A percentile compares a stretch with the other conserved stretches of the same genome.
Evolutionary conservation across 2,113 vertebrate species (phyloP).

Genomic region (Phalacrocorax pelagicus): DNA sequence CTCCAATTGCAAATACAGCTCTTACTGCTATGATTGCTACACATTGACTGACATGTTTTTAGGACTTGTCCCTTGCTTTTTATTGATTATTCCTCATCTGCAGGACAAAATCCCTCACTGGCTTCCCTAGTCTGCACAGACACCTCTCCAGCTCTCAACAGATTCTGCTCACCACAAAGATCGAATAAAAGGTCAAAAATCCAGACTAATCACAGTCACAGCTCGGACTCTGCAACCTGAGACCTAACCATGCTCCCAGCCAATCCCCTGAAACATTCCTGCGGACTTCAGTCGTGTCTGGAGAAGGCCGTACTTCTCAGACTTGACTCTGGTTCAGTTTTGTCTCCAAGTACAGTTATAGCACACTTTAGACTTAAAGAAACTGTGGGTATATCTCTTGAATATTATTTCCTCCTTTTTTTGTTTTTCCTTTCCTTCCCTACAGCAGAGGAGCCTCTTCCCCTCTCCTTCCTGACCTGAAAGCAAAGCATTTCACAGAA

Average conservation of each 20-base stretch:
- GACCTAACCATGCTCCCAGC: not conserved
- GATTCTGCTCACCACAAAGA: not conserved
- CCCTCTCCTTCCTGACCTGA: not conserved
- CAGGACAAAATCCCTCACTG: not conserved
- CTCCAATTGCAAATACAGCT: not conserved
- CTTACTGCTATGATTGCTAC: not conserved
- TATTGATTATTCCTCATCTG: not conserved
- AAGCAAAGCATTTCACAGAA: conserved; percentile 14
- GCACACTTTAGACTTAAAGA: not conserved
- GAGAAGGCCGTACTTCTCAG: not conserved
- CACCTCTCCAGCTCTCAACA: not conserved
- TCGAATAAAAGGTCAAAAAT: not conserved
- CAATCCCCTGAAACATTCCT: not conserved
- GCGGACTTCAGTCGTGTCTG: not conserved
- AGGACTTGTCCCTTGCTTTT: not conserved
- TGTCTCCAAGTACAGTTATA: not conserved
- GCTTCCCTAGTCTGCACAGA: not conserved
- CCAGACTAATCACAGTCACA: not conserved
- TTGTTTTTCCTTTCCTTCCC: not conserved
- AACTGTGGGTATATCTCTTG: not conserved
- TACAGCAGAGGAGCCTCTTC: not conserved
- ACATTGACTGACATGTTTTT: not conserved
- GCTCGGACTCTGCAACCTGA: not conserved
- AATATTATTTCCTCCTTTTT: not conserved
- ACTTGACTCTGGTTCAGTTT: not conserved